These are phyloP conservation scores for Parotocinclus haroldoi DNA, from an alignment of 2,797 vertebrate genomes.

Conservation along the genomic window DNA sequence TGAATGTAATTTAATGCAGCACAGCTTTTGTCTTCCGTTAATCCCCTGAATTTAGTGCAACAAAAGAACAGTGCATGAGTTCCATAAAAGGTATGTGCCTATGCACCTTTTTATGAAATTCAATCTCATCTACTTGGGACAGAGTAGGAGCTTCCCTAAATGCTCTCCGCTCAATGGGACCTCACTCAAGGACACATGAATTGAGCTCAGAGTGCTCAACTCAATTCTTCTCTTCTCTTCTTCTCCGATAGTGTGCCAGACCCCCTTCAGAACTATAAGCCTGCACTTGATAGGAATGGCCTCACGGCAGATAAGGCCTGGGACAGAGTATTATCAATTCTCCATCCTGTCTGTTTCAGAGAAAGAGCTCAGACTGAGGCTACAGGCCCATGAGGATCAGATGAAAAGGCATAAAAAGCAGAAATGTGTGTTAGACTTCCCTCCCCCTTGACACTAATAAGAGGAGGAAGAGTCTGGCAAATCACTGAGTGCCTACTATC, in stretches of 20 bases:
- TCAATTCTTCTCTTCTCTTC: constrained; percentile 35
- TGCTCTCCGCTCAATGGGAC: background rate
- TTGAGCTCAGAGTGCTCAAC: constrained; percentile 21
- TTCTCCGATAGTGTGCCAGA: constrained; percentile 33
- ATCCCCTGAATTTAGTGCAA: background rate
- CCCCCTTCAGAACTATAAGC: constrained; percentile 25
- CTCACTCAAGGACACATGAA: constrained; percentile 15
- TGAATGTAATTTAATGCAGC: constrained; percentile 4
- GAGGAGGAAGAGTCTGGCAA: constrained; percentile 15
- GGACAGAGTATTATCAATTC: constrained; percentile 29
- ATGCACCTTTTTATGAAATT: background rate
- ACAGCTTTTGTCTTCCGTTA: constrained; percentile 2
- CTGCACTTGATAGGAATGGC: constrained; percentile 36
- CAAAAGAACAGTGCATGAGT: constrained; percentile 1
- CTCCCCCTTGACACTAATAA: constrained; percentile 30
- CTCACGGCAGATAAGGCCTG: constrained; percentile 21
- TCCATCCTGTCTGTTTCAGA: background rate
- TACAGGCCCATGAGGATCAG: constrained; percentile 9
- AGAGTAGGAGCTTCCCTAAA: background rate
- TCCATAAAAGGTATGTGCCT: background rate
- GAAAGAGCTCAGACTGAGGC: constrained; percentile 4
- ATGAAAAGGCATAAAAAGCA: constrained; percentile 15
- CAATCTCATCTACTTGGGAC: constrained; percentile 7
- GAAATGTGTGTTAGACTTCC: constrained; percentile 14
- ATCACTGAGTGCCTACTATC: constrained; percentile 14